Base-by-base conservation (phyloP, 1,140 invertebrate species). In the Drosophila teissieri region DNA sequence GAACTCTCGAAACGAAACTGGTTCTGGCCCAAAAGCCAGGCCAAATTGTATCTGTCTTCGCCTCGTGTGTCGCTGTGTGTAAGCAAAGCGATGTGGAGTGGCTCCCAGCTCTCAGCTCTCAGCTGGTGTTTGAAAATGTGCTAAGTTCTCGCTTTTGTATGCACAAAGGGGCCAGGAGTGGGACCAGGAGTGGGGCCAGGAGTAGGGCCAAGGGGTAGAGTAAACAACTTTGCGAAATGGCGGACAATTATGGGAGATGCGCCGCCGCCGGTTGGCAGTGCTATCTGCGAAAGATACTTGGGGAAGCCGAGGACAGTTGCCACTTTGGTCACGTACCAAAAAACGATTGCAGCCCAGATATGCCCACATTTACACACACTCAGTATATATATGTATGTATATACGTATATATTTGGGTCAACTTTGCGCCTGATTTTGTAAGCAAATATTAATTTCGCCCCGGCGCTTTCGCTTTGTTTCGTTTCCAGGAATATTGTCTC, bases 401-500 rank as follows among this genome's bases (percentile, higher is more conserved):
- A 0, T 55, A 36, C 27, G 40, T 76, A 56, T 55, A 34, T 56
- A 52, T 68, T 69, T 77, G 63, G 73, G 52, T 67, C 72, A 74
- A 74, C 37, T 70, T 31, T 37, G 56, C 5, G 34, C 42, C 55
- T 19, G 31, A 62, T 49, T 60, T 61, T 40, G 24, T 58, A 54
- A 58, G 42, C 63, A 76, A 67, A 53, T 53, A 63, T 73, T 49
- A 52, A 57, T 58, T 67, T 67, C 64, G 27, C 24, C 27, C 11
- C 39, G 12, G 11, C 34, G 49, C 24, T 27, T 69, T 49, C 27
- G 31, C 60, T 54, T 65, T n/a, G 54, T 55, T 77, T 31, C 54
- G 39, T 34, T 88, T 84, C n/a, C 63, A 92, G 92, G 92, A 92
- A 92, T 92, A 91, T 89, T 92, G 79, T 92, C 92, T 91, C 92